Base-by-base conservation (phyloP, 2,797 vertebrate species). In the Harpagifer antarcticus region DNA sequence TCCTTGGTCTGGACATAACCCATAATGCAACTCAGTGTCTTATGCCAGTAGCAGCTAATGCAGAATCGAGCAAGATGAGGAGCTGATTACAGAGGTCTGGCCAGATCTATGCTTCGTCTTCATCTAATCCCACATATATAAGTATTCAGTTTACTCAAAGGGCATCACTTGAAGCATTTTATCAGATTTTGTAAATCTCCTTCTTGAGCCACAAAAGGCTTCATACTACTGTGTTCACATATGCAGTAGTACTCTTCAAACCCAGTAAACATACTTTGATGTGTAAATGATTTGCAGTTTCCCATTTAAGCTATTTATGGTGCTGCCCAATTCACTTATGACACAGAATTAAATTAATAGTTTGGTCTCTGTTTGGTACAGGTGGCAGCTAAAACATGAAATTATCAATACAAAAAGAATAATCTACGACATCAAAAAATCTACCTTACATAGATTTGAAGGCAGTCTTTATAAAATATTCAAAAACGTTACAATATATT, bases 1-100 rank as follows among this genome's bases (percentile, higher is more conserved):
- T 19, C 11, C 9, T 27, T 13, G 5, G 56, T 50, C 31, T 57
- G 48, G 11, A 27, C 17, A 37, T 47, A 20, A 54, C 27, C 68
- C 20, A 70, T 17, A 44, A 44, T 53, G 37, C 48, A 71, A 44
- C 17, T 61, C 23, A 31, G 42, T 57, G 57, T 68, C n/a, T 75
- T 27, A 47, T 19, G 9, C 42, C 20, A 3, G n/a, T 48, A 27
- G 27, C 27, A 27, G 27, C 27, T 14, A 45, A 44, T 15, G 12
- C 15, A 57, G 52, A 14, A 2, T 23, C 0, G 5, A 76, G 58
- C 43, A 14, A 61, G 33, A 19, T 50, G 48, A 47, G 27, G 23
- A 23, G 48, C 4, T 0, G 33, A 45, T 9, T 17, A 14, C 40
- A 43, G 27, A 55, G 11, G 31, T 55, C 23, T 37, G 13, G 19